phyloP scores from a whole-genome alignment of 1,140 invertebrate species.

The Drosophila lacertosa region DNA sequence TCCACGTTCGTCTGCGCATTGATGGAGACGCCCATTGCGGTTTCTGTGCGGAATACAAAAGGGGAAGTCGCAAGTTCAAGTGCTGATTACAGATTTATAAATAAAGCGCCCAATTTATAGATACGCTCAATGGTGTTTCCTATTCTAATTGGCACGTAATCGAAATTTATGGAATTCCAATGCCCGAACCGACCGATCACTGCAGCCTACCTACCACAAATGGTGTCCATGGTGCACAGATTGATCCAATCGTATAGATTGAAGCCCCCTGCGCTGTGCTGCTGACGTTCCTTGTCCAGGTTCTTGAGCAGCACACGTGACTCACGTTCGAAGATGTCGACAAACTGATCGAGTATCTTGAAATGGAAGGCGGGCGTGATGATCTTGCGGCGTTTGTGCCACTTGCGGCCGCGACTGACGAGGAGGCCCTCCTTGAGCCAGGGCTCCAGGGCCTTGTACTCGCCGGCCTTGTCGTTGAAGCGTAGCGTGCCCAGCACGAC shows the following conservation, averaged over 20 bases:
- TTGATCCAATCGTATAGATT: slow-evolving; percentile 88
- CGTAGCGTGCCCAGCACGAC: slow-evolving; percentile 58
- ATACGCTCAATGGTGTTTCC: no score
- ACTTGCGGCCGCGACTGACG: slow-evolving; percentile 88
- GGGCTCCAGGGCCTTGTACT: slow-evolving; percentile 88
- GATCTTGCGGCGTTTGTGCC: slow-evolving; percentile 91
- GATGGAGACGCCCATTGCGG: slow-evolving; percentile 92
- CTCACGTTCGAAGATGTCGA: slow-evolving; percentile 89
- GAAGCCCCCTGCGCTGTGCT: slow-evolving; percentile 67
- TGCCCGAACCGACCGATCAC: no score
- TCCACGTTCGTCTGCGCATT: slow-evolving; percentile 89
- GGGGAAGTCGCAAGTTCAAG: background rate
- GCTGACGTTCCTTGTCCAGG: slow-evolving; percentile 81
- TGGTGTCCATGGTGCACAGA: slow-evolving; percentile 89
- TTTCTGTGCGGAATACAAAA: slow-evolving; percentile 86
- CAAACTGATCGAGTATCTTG: slow-evolving; percentile 92
- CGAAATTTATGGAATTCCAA: no score
- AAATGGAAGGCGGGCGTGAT: slow-evolving; percentile 95
- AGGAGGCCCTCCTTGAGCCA: slow-evolving; percentile 91
- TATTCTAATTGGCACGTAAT: no score
- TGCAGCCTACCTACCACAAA: slow-evolving; percentile 86
- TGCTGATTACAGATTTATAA: background rate
- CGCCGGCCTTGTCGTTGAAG: slow-evolving; percentile 77
- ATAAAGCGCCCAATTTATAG: no score
- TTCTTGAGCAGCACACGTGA: slow-evolving; percentile 86